A percentile compares a stretch with the other conserved stretches of the same genome.
phyloP scores from a whole-genome alignment of 1,140 invertebrate genomes.

The Saxidomus purpurata region DNA sequence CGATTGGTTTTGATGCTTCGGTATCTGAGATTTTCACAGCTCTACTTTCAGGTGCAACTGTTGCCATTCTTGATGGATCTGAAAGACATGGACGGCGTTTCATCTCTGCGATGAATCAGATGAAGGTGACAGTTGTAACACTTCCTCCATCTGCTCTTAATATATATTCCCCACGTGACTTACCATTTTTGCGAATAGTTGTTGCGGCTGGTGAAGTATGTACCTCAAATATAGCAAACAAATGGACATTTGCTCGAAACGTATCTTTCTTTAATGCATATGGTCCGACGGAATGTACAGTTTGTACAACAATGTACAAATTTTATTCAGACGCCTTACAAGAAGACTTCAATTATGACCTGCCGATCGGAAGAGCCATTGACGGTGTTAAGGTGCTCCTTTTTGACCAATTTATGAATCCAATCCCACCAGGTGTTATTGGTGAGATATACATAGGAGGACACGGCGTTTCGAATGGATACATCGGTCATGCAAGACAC shows the following conservation, averaged over 20 bases:
- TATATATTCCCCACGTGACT: constrained; percentile 70
- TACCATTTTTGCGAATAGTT: constrained; percentile 71
- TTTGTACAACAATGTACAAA: constrained; percentile 75
- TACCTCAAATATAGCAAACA: constrained; percentile 69
- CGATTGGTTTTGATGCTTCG: constrained; percentile 77
- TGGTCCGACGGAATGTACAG: constrained; percentile 76
- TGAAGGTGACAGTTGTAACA: constrained; percentile 72
- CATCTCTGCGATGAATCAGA: constrained; percentile 64
- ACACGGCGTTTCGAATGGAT: constrained; percentile 72
- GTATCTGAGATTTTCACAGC: constrained; percentile 77
- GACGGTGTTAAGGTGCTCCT: constrained; percentile 71
- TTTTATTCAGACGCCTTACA: constrained; percentile 41
- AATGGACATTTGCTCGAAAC: constrained; percentile 68
- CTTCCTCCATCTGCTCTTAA: constrained; percentile 75
- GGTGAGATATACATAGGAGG: constrained; percentile 78
- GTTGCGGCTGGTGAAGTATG: constrained; percentile 76
- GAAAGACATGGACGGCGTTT: constrained; percentile 75
- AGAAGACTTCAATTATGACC: constrained; percentile 71
- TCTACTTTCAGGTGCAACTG: constrained; percentile 70
- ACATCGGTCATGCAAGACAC: constrained; percentile 72
- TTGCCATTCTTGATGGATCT: constrained; percentile 64
- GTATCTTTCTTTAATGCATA: constrained; percentile 76
- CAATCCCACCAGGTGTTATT: constrained; percentile 76
- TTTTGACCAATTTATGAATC: constrained; percentile 76
- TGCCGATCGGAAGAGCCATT: constrained; percentile 73